Conservation (phyloP, 30 jellyfish, hydroid and myxozoan species). For the Sanderia malayensis region DNA sequence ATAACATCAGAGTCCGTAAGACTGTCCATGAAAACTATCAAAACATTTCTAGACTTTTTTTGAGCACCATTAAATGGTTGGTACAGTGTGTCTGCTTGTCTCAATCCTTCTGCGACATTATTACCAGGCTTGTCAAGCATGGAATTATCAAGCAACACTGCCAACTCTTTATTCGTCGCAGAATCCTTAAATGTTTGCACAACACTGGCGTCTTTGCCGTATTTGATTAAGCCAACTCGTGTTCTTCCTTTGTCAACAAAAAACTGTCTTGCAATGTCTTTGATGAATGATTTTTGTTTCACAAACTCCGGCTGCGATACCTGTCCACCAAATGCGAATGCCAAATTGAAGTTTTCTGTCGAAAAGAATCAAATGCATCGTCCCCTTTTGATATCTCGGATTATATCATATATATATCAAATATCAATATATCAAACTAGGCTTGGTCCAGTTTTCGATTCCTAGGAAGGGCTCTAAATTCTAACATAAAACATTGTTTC, state of each 20-base stretch:
- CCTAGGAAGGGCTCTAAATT: no score
- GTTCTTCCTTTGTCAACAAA: slow-evolving; percentile 35
- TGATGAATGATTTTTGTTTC: slow-evolving; percentile 14
- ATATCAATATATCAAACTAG: no score
- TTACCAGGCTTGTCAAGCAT: slow-evolving; percentile 29
- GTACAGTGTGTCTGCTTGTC: slow-evolving; percentile 17
- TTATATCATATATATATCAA: no score
- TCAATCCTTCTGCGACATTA: slow-evolving; percentile 5
- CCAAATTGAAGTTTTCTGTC: slow-evolving; percentile 41
- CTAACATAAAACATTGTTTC: no score
- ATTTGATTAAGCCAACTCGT: slow-evolving; percentile 61
- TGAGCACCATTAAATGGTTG: slow-evolving; percentile 24
- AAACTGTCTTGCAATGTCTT: slow-evolving; percentile 13
- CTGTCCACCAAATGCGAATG: slow-evolving; percentile 45
- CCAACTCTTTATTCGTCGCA: neutral
- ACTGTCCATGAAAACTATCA: slow-evolving; percentile 36
- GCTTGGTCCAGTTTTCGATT: no score
- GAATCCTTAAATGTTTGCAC: slow-evolving; percentile 47
- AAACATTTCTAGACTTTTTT: slow-evolving; percentile 3
- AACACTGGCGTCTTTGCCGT: slow-evolving; percentile 55
- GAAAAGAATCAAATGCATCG: no score
- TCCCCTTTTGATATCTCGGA: no score
- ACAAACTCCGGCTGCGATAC: slow-evolving; percentile 25
- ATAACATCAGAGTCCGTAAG: slow-evolving; percentile 16
- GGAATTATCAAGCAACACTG: neutral